Conservation (phyloP, 2,888 invertebrate species). For the Fragum whitleyi region DNA sequence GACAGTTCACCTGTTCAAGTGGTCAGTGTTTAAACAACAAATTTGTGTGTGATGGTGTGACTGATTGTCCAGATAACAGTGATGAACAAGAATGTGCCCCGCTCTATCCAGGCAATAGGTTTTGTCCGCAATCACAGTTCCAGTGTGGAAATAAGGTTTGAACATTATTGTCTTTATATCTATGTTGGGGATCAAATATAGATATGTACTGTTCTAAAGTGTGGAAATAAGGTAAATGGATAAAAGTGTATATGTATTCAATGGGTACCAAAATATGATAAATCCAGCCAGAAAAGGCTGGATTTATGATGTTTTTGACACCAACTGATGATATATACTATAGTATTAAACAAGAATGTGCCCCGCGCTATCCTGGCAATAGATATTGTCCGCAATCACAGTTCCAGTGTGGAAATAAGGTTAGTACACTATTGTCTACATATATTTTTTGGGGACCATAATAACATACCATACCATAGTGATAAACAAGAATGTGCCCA, state of each 20-base stretch:
- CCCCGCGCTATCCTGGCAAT: slow-evolving; percentile 94
- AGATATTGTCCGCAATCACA: slow-evolving; percentile 95
- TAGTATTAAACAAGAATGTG: no score
- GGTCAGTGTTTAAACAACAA: slow-evolving; percentile 89
- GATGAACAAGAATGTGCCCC: slow-evolving; percentile 90
- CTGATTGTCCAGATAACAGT: slow-evolving; percentile 83
- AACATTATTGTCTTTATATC: neutral
- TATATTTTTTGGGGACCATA: no score
- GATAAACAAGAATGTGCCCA: slow-evolving; percentile 85
- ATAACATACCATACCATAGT: no score
- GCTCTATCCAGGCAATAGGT: slow-evolving; percentile 93
- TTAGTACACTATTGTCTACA: slow-evolving; percentile 60
- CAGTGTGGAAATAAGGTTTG: slow-evolving; percentile 93
- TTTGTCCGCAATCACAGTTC: slow-evolving; percentile 95
- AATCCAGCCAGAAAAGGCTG: no score
- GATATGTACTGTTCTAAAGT: no score
- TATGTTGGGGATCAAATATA: no score
- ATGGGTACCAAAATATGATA: no score
- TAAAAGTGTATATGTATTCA: no score
- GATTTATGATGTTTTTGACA: no score
- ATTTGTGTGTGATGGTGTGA: slow-evolving; percentile 82
- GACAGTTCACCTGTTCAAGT: slow-evolving; percentile 86
- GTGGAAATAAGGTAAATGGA: no score
- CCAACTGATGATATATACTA: no score
- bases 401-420: slow-evolving; percentile 96